Base-by-base conservation (phyloP, 2,797 vertebrate genomes). In the Enteromius viviparus region DNA sequence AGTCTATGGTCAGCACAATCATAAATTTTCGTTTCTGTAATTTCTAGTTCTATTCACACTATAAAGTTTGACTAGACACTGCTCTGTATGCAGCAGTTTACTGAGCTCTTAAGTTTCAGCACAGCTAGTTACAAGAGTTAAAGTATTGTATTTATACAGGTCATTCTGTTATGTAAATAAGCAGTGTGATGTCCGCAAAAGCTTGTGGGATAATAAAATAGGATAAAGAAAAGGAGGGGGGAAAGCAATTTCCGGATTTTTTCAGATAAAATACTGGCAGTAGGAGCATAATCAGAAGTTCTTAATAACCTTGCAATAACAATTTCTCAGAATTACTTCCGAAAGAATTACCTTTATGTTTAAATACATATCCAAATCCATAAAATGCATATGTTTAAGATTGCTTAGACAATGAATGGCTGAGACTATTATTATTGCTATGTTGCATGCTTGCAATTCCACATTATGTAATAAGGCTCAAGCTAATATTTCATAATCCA, bases 401-500 rank as follows among this genome's bases (percentile, higher is more conserved):
- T 34, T 74, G 17, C 3, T 12, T 0, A 40, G 51, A 1, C 0
- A 37, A 23, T 37, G 1, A 53, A 69, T 53, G 60, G 3, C 5
- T 66, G 8, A 53, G 47, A 40, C 14, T 6, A 19, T 49, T 37
- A 53, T 19, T 3, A 62, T 0, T 64, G n/a, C 14, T 40, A 37
- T n/a, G 17, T 17, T 68, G 40, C 64, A 84, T 65, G 19, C 64
- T n/a, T 55, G 34, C 21, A 49, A 45, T 47, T 66, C 47, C 58
- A 82, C 51, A 58, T 70, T 49, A 47, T n/a, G 32, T 75, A 14
- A 51, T 55, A 60, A 21, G 40, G 23, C 32, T 82, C 69, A 51
- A 55, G 23, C 15, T 21, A 40, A 21, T 29, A 64, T 85, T 80
- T 76, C 42, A 47, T 81, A 72, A 89, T 85, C 85, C 55, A 68